Percentiles rank a stretch among this genome's conserved stretches.
phyloP scores from a whole-genome alignment of 2,113 vertebrate genomes.

The Crotalus tigris region DNA sequence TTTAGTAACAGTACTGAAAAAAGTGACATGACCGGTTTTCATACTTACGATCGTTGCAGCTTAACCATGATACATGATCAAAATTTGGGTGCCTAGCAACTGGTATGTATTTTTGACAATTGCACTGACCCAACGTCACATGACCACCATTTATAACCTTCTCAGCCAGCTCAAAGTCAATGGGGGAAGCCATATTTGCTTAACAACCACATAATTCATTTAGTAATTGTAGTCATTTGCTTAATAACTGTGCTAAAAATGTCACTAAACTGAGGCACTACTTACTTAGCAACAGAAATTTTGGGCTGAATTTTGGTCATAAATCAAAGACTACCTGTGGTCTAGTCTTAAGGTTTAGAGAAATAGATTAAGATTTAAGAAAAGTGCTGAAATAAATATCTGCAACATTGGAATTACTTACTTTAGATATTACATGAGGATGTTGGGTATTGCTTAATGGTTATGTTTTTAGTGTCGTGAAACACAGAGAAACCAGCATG shows the following conservation, averaged over 20 bases:
- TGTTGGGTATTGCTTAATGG: not conserved
- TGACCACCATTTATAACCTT: not conserved
- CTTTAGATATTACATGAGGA: not conserved
- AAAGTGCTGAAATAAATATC: not conserved
- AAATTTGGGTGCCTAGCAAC: not conserved
- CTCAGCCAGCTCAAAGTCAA: not conserved
- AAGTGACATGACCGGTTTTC: not conserved
- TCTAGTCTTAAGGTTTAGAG: not conserved
- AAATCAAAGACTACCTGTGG: too few species aligned
- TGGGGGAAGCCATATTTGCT: not conserved
- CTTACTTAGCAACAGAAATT: not conserved
- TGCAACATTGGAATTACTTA: not conserved
- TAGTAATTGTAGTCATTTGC: too few species aligned
- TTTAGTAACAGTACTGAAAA: not conserved
- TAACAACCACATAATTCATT: too few species aligned
- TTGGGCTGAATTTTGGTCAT: too few species aligned
- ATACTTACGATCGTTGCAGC: not conserved
- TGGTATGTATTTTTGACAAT: not conserved
- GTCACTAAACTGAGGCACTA: not conserved
- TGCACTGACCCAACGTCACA: not conserved
- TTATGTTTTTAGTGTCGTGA: not conserved
- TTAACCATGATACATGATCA: not conserved
- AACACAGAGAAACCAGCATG: not conserved
- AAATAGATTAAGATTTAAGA: constrained; percentile 28
- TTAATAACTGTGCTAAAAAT: not conserved